These are phyloP conservation scores for Microplitis mediator DNA, from an alignment of 1,140 invertebrate species.

Conservation along the genomic window DNA sequence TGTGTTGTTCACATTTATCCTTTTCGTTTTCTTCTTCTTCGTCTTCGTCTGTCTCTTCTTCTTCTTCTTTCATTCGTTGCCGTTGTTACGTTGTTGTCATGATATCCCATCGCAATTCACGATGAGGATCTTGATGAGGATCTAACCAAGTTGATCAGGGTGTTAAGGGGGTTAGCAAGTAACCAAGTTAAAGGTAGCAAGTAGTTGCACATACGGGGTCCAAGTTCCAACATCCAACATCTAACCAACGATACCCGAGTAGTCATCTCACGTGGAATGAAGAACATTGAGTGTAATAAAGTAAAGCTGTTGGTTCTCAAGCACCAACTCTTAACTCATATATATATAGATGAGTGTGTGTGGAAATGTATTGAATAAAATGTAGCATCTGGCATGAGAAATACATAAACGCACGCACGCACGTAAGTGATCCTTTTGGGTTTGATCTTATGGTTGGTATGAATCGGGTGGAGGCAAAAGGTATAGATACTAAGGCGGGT, in stretches of 20 bases:
- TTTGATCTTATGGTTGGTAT: background rate
- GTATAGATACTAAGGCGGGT: background rate
- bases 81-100: background rate
- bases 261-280: slow-evolving; percentile 1
- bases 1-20: too few species aligned
- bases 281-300: background rate
- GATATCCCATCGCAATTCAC: background rate
- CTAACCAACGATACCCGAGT: background rate
- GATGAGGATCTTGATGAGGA: slow-evolving; percentile 24
- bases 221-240: too few species aligned
- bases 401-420: background rate
- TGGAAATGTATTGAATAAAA: background rate
- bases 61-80: slow-evolving; percentile 1
- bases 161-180: too few species aligned
- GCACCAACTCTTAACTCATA: too few species aligned
- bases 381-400: slow-evolving; percentile 3
- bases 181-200: too few species aligned
- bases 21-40: too few species aligned
- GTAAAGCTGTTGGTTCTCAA: too few species aligned
- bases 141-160: slow-evolving; percentile 1
- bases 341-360: too few species aligned
- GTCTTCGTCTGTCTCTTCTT: background rate
- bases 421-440: slow-evolving; percentile 3
- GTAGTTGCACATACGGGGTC: too few species aligned
- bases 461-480: background rate